These are phyloP conservation scores for Sciurus carolinensis DNA, from an alignment of 2,797 vertebrate genomes.

Conservation along the genomic window DNA sequence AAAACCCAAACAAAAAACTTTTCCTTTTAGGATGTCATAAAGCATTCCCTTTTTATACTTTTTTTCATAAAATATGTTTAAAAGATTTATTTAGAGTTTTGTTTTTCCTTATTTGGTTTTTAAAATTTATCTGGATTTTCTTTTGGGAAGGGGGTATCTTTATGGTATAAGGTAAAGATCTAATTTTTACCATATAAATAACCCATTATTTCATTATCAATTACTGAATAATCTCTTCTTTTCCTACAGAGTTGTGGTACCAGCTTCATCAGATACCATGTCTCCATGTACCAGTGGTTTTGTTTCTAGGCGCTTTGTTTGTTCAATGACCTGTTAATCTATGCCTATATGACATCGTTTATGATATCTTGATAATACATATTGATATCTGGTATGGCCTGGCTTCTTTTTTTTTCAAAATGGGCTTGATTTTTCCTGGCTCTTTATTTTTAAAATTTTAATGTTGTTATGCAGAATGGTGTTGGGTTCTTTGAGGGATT, in stretches of 20 bases:
- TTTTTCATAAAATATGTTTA: neutral
- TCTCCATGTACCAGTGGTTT: neutral
- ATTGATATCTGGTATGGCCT: neutral
- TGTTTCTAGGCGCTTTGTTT: neutral
- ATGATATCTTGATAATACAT: neutral
- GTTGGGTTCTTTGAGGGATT: neutral
- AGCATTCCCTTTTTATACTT: neutral
- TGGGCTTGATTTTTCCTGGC: neutral
- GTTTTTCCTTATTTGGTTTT: conserved; percentile 12
- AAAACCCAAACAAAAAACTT: neutral
- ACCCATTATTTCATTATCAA: neutral
- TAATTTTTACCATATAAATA: neutral
- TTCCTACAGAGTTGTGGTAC: neutral
- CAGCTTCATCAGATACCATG: neutral
- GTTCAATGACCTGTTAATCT: neutral
- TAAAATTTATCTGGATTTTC: neutral
- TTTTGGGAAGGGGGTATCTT: neutral
- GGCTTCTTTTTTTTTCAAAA: neutral
- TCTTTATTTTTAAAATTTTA: neutral
- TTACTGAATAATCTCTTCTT: neutral
- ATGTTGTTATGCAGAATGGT: neutral
- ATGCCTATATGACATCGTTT: neutral
- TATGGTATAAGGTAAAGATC: neutral
- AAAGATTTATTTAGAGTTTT: neutral
- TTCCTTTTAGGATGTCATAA: conserved; percentile 15